Percentiles rank a stretch among this genome's conserved stretches.
These are phyloP conservation scores for Heteromormyrus szaboi DNA, from an alignment of 2,797 vertebrate genomes.

Conservation along the genomic window DNA sequence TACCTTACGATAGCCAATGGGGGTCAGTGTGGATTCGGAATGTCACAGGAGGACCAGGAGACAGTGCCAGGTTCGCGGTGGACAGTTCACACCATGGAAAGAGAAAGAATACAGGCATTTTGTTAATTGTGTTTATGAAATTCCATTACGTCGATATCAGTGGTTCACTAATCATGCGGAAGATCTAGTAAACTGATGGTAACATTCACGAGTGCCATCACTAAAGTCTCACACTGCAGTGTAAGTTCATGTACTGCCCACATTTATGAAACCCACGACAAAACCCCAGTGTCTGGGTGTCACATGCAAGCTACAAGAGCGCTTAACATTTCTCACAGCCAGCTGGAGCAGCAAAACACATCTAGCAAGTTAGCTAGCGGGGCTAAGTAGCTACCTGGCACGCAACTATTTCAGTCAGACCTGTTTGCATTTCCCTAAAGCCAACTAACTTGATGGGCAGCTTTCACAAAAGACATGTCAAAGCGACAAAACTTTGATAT, in stretches of 20 bases:
- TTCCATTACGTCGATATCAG: not conserved
- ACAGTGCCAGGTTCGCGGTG: constrained; percentile 42
- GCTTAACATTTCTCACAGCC: not conserved
- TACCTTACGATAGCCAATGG: constrained; percentile 97
- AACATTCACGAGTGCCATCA: not conserved
- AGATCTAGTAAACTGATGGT: not conserved
- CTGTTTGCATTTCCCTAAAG: not conserved
- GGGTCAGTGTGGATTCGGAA: constrained; percentile 56
- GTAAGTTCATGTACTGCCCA: not conserved
- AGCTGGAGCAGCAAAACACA: not conserved
- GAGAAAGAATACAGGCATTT: constrained; percentile 76
- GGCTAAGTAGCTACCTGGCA: not conserved
- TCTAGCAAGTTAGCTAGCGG: not conserved
- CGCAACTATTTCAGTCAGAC: not conserved
- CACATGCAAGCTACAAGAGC: not conserved
- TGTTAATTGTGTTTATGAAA: constrained; percentile 63
- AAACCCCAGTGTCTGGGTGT: not conserved
- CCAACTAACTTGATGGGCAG: not conserved
- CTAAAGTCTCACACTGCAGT: not conserved
- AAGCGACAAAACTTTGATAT: not conserved
- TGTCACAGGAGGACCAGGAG: constrained; percentile 44
- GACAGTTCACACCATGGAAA: not conserved
- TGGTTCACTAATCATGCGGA: not conserved
- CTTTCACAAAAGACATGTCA: not conserved
- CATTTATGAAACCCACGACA: not conserved